Evolutionary conservation across 2,113 vertebrate species (phyloP), one percentile per base, ranked within the genome.

Genomic region (Lepisosteus osseus): DNA sequence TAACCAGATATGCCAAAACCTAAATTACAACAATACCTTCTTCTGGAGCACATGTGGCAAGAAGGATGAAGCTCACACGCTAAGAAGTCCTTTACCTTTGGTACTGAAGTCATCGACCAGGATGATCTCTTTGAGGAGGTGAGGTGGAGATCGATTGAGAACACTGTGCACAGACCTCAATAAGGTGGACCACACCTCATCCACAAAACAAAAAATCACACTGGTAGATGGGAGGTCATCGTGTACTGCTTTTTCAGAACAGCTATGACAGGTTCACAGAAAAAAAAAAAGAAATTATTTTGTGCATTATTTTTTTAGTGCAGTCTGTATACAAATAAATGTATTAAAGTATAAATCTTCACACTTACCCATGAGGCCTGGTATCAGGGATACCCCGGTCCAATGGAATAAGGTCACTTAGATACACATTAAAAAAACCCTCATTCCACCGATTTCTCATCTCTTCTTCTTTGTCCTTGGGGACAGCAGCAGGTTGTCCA

Each of bases 181-280:
- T 0, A 99, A 94, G 0, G 97, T 89, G n/a, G 96, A 98, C 97
- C 97, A 99, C 59, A 98, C 97, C 69, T 99, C 97, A 5, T 99
- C 97, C 81, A 99, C 95, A 0, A 99, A 99, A 77, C 97, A 99
- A 89, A 99, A 96, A 82, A 99, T 97, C 83, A 99, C 81, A 3
- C 86, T 96, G 79, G 96, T 98, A 74, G 83, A 91, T 0, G 97
- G 97, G 17, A 99, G 88, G 73, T 94, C 83, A 0, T 97, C 54
- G 1, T 96, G 96, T 54, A 99, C 92, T 29, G 83, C 41, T 66
- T 88, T 90, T 68, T 93, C 80, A 0, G 88, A 82, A 87, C 97
- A 99, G 78, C 97, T 99, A 75, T 6, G 74, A 78, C 29, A 67
- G 6, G 68, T 9, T 62, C n/a, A 71, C 4, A 56, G 40, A 3